These are phyloP conservation scores for Epirrhoe tristata DNA, from an alignment of 2,888 invertebrate species.

Conservation along the genomic window DNA sequence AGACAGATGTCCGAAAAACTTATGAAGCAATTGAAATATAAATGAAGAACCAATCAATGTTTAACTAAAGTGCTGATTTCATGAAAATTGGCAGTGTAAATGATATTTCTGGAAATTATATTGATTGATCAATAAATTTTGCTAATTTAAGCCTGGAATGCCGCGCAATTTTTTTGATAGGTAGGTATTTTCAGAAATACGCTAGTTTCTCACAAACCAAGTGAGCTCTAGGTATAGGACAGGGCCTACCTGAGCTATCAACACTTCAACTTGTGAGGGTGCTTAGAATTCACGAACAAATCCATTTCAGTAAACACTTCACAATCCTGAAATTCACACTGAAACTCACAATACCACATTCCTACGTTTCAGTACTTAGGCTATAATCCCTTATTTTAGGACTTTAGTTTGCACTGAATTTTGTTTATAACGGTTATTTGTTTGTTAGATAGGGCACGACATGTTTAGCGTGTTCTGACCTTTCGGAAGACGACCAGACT, in stretches of 20 bases:
- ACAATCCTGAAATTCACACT: conserved; percentile 23
- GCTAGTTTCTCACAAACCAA: background rate
- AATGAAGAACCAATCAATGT: background rate
- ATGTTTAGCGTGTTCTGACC: conserved; percentile 76
- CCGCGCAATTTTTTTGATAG: background rate
- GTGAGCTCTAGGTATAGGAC: background rate
- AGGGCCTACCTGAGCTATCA: background rate
- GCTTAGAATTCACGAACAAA: conserved; percentile 7
- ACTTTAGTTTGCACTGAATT: background rate
- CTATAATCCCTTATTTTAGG: too few relatives aligned
- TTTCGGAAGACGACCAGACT: conserved; percentile 81
- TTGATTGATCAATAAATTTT: background rate
- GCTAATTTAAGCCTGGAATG: background rate
- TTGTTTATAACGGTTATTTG: conserved; percentile 32
- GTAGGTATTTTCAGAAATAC: background rate
- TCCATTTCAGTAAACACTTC: conserved; percentile 12
- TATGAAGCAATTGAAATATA: conserved; percentile 3
- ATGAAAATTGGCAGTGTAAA: too few relatives aligned
- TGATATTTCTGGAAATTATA: background rate
- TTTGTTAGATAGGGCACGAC: conserved; percentile 57
- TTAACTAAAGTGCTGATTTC: too few relatives aligned
- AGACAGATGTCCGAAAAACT: conserved; percentile 7
- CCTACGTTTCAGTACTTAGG: conserved; percentile 5
- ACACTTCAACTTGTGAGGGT: background rate
- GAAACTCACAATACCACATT: background rate